These are phyloP conservation scores for Acrobasis consociella DNA, from an alignment of 2,888 invertebrate genomes.

Conservation along the genomic window DNA sequence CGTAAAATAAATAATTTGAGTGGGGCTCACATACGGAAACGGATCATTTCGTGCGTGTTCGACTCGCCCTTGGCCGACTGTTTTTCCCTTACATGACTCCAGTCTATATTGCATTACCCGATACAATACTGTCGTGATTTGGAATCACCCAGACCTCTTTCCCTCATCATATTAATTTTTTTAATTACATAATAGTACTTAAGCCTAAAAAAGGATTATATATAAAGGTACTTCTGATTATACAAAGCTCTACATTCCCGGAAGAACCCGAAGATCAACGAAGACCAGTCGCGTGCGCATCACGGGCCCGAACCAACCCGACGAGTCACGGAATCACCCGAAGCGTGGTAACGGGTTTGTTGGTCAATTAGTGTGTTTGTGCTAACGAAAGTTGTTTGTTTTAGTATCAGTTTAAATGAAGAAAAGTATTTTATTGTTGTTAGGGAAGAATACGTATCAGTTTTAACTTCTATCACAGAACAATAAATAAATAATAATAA, in stretches of 20 bases:
- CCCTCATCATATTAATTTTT: too few relatives aligned
- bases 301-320: slow-evolving; percentile 23
- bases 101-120: too few relatives aligned
- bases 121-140: too few relatives aligned
- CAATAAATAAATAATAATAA: too few relatives aligned
- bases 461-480: too few relatives aligned
- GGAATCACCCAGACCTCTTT: too few relatives aligned
- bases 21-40: too few relatives aligned
- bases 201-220: neutral
- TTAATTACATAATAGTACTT: too few relatives aligned
- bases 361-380: slow-evolving; percentile 11
- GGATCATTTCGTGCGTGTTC: too few relatives aligned
- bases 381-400: slow-evolving; percentile 19
- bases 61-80: too few relatives aligned
- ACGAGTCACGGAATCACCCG: slow-evolving; percentile 2
- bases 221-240: neutral
- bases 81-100: too few relatives aligned
- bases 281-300: slow-evolving; percentile 27
- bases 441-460: neutral
- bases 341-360: slow-evolving; percentile 3
- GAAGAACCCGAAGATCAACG: slow-evolving; percentile 20
- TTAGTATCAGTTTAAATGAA: neutral
- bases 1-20: too few relatives aligned
- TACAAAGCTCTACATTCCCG: slow-evolving; percentile 16
- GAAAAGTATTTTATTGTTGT: neutral